These are phyloP conservation scores for Euplagia quadripunctaria DNA, from an alignment of 2,888 invertebrate genomes.

Conservation along the genomic window DNA sequence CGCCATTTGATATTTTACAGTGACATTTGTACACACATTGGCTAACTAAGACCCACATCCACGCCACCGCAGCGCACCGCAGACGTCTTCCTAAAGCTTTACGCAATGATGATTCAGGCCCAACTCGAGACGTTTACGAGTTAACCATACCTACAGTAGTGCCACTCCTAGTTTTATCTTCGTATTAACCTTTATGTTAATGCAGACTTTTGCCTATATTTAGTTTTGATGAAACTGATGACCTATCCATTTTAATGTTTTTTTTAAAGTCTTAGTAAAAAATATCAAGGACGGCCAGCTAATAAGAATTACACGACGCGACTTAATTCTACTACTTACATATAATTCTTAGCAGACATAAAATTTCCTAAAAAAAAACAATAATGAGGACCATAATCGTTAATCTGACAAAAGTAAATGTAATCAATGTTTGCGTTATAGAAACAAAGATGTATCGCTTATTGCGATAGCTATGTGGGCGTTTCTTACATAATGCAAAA, in stretches of 20 bases:
- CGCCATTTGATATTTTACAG: slow-evolving; percentile 78
- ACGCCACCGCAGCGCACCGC: slow-evolving; percentile 53
- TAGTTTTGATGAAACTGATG: slow-evolving; percentile 47
- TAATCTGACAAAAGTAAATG: slow-evolving; percentile 42
- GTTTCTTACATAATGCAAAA: slow-evolving; percentile 38
- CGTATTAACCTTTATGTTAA: slow-evolving; percentile 48
- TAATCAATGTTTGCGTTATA: slow-evolving; percentile 44
- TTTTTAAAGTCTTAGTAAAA: slow-evolving; percentile 20
- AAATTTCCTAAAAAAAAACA: slow-evolving; percentile 18
- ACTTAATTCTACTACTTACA: slow-evolving; percentile 10
- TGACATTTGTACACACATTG: slow-evolving; percentile 78
- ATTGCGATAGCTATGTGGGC: slow-evolving; percentile 34
- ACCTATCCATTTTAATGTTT: slow-evolving; percentile 41
- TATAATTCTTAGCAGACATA: slow-evolving; percentile 23
- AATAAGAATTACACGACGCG: slow-evolving; percentile 32
- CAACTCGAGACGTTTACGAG: slow-evolving; percentile 54
- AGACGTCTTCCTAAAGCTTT: slow-evolving; percentile 65
- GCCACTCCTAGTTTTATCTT: slow-evolving; percentile 53
- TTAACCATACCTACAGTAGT: slow-evolving; percentile 46
- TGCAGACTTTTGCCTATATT: slow-evolving; percentile 44
- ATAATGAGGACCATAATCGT: slow-evolving; percentile 43
- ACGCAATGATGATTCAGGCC: slow-evolving; percentile 71
- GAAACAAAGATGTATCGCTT: slow-evolving; percentile 46
- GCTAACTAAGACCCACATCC: slow-evolving; percentile 68
- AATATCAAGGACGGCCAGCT: slow-evolving; percentile 36